A percentile compares a stretch with the other conserved stretches of the same genome.
phyloP scores from a whole-genome alignment of 2,888 invertebrate species.

The Stenichneumon culpator region DNA sequence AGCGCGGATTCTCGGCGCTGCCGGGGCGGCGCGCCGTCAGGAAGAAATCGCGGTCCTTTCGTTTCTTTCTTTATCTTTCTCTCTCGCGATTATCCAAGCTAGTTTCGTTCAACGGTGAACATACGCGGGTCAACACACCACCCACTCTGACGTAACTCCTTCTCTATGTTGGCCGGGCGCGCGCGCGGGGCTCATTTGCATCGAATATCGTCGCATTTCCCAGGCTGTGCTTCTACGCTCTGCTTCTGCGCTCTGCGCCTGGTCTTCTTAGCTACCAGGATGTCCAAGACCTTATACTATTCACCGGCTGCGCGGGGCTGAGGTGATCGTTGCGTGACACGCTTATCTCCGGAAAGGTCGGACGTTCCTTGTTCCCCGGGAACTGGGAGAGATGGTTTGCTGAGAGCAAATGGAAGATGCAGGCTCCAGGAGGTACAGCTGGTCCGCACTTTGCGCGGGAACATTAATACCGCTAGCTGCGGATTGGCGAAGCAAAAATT shows the following conservation, averaged over 20 bases:
- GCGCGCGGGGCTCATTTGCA: constrained; percentile 64
- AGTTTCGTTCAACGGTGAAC: constrained; percentile 16
- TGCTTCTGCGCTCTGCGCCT: background rate
- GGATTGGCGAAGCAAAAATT: background rate
- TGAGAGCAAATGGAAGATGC: constrained; percentile 16
- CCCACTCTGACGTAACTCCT: constrained; percentile 66
- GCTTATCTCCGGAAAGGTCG: constrained; percentile 46
- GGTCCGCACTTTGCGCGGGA: constrained; percentile 6
- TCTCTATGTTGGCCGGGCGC: constrained; percentile 23
- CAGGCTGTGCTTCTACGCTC: constrained; percentile 37
- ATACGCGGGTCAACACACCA: constrained; percentile 44
- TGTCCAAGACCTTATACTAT: constrained; percentile 49
- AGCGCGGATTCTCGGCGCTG: constrained; percentile 2
- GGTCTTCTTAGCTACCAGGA: constrained; percentile 34
- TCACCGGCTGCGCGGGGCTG: constrained; percentile 33
- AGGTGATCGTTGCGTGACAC: constrained; percentile 49
- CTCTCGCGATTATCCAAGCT: constrained; percentile 34
- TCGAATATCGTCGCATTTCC: constrained; percentile 69
- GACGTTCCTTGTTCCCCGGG: background rate
- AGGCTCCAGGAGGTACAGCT: background rate
- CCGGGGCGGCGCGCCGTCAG: constrained; percentile 33
- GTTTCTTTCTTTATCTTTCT: constrained; percentile 30
- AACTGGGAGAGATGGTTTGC: background rate
- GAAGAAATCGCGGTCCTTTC: constrained; percentile 47
- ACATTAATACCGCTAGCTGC: background rate